Evolutionary conservation across 2,888 invertebrate species (phyloP).

Genomic region (Aricia artaxerxes): DNA sequence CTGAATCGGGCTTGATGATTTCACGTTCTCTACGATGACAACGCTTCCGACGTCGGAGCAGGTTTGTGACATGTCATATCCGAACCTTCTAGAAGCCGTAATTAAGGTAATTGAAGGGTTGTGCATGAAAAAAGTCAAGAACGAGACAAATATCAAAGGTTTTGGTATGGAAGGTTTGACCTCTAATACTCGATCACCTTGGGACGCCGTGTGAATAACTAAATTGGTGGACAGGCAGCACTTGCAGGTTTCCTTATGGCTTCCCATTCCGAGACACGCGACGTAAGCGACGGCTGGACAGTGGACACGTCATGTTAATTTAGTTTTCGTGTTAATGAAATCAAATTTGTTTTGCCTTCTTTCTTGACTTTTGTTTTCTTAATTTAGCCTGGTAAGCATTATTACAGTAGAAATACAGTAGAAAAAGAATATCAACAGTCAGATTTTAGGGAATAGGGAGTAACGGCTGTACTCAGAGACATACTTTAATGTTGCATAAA

Average conservation of each 20-base stretch:
- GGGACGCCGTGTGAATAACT: slow-evolving; percentile 16
- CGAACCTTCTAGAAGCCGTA: neutral
- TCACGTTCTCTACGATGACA: neutral
- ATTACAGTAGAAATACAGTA: too few species aligned
- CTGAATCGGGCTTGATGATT: neutral
- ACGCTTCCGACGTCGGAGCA: neutral
- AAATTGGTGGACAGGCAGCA: slow-evolving; percentile 26
- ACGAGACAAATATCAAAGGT: slow-evolving; percentile 21
- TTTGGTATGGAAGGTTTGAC: slow-evolving; percentile 20
- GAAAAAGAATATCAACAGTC: too few species aligned
- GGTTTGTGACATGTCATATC: neutral
- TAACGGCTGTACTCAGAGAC: too few species aligned
- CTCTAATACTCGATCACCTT: slow-evolving; percentile 26
- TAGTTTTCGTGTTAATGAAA: neutral
- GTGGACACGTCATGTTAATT: neutral
- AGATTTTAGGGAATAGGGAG: too few species aligned
- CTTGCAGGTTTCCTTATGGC: slow-evolving; percentile 26
- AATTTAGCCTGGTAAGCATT: too few species aligned
- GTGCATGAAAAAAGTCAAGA: slow-evolving; percentile 12
- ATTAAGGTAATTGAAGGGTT: slow-evolving; percentile 6
- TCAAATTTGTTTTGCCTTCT: neutral
- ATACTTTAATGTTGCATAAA: too few species aligned
- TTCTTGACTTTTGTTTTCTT: neutral
- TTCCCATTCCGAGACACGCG: slow-evolving; percentile 26
- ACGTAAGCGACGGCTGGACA: neutral